Evolutionary conservation across 2,113 vertebrate species (phyloP), one percentile per base, ranked within the genome.

Genomic region (Parus major): DNA sequence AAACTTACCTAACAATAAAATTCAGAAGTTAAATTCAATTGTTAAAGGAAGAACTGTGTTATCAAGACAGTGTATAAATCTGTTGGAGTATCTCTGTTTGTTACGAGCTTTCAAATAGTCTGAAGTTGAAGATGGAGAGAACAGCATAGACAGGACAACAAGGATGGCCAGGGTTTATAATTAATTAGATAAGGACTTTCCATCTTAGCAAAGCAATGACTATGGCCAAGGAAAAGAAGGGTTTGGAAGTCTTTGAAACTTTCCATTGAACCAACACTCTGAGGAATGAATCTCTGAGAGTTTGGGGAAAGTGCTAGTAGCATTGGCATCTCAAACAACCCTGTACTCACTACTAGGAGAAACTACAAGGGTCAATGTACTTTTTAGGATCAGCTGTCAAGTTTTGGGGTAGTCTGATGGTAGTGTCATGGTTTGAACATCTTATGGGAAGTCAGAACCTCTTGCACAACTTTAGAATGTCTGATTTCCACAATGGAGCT

Each of bases 391-490:
- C 28, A 63, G 12, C 25, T 75, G 23, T 20, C 4, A 8, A 12
- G 33, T 85, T 88, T 82, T 86, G 46, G 16, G 5, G 7, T 57
- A 55, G 61, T 63, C 44, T 76, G 41, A 18, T 81, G 36, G 17
- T 88, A 24, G 33, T 70, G 31, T 69, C 16, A 9, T 46, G 9
- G 16, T 56, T 68, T 50, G 59, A 69, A 31, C 4, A 15, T 39
- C 18, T 56, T 60, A 23, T 1, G 5, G 21, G 25, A 79, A n/a
- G 15, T 79, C 64, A 55, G 24, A 36, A 79, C 23, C 17, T 88
- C 33, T 69, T 7, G 2, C 4, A 3, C 36, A 61, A 9, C 17
- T 66, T 53, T 0, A 14, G 18, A 21, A n/a, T 78, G 46, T 29
- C 55, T 31, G 13, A 22, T 55, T 80, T 63, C 49, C 49, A n/a